Evolutionary conservation across 2,888 invertebrate species (phyloP).

Genomic region (Brenthis hecate): DNA sequence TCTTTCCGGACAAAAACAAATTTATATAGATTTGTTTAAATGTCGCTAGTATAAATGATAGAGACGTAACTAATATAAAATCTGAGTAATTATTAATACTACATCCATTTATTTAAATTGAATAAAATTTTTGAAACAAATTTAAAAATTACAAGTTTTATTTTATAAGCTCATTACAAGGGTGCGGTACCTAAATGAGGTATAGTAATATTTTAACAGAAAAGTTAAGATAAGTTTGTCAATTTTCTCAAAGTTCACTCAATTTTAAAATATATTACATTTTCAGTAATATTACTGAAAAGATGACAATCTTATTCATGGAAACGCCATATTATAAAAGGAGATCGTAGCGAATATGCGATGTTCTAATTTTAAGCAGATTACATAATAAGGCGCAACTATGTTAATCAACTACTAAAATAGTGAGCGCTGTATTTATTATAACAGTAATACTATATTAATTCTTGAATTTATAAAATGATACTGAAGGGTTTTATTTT

Average conservation of each 20-base stretch:
- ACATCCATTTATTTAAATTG: background rate
- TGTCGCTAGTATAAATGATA: too few species aligned
- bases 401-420: conserved; percentile 19
- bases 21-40: too few species aligned
- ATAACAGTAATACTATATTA: conserved; percentile 10
- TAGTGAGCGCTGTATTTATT: conserved; percentile 11
- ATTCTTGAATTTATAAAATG: conserved; percentile 9
- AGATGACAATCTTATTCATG: background rate
- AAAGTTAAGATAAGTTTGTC: background rate
- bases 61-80: too few species aligned
- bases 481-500: background rate
- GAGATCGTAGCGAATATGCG: background rate
- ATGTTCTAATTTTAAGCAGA: conserved; percentile 14
- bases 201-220: too few species aligned
- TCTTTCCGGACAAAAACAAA: too few species aligned
- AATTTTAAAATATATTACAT: background rate
- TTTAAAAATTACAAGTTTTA: too few species aligned
- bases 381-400: conserved; percentile 12
- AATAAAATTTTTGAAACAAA: too few species aligned
- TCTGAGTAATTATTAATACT: background rate
- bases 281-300: conserved; percentile 2
- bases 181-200: too few species aligned
- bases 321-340: conserved; percentile 7
- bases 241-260: background rate
- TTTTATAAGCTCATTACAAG: too few species aligned